Conservation (phyloP, 1,140 invertebrate genomes). For the Matsumurasca onukii region DNA sequence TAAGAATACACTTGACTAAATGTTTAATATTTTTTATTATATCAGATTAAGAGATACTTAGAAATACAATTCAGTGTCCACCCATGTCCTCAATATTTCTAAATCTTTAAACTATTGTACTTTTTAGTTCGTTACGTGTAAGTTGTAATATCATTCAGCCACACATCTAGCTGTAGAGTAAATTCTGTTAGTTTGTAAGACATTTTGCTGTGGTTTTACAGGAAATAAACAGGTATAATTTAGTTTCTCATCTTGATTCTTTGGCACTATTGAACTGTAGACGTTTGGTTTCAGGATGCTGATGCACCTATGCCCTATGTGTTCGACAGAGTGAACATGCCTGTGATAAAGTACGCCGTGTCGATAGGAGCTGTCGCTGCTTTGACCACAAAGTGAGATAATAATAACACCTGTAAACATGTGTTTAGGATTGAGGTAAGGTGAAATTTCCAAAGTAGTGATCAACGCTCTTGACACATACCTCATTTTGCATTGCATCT, state of each 20-base stretch:
- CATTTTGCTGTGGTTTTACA: background rate
- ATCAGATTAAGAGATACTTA: too few relatives aligned
- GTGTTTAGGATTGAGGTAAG: background rate
- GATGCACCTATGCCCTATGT: slow-evolving; percentile 83
- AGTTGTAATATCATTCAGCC: background rate
- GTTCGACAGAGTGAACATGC: slow-evolving; percentile 73
- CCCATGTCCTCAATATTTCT: too few relatives aligned
- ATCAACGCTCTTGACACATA: background rate
- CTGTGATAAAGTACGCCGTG: slow-evolving; percentile 79
- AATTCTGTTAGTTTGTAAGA: background rate
- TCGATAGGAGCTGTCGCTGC: slow-evolving; percentile 81
- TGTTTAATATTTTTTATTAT: too few relatives aligned
- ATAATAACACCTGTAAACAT: background rate
- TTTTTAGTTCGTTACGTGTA: background rate
- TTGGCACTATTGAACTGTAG: background rate
- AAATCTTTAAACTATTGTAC: too few relatives aligned
- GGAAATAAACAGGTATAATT: background rate
- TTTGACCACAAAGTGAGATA: slow-evolving; percentile 40
- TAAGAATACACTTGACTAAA: too few relatives aligned
- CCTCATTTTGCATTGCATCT: background rate
- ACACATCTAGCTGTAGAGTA: too few relatives aligned
- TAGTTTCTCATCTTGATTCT: too few relatives aligned
- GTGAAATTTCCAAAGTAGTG: background rate
- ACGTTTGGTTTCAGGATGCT: slow-evolving; percentile 56
- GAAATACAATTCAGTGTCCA: too few relatives aligned